These are phyloP conservation scores for Stenodera caucasica DNA, from an alignment of 2,888 invertebrate species.

Conservation along the genomic window DNA sequence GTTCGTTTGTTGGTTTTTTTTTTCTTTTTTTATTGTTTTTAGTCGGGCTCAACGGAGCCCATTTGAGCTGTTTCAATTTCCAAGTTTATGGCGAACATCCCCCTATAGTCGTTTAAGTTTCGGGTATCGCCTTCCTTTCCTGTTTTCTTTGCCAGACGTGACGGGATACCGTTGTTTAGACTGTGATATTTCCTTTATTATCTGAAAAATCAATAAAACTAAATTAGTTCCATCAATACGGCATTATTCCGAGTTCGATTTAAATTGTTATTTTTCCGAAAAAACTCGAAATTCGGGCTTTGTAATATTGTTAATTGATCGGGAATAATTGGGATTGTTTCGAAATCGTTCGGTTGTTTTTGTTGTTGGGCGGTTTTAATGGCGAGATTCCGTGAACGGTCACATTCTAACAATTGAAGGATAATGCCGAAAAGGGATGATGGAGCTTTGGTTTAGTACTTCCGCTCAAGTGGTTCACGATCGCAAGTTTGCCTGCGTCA, in stretches of 20 bases:
- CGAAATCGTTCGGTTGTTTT: no score
- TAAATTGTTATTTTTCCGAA: neutral
- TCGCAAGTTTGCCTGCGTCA: conserved; percentile 42
- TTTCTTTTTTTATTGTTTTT: conserved; percentile 40
- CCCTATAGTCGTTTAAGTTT: conserved; percentile 44
- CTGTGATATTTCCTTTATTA: conserved; percentile 33
- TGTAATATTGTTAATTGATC: no score
- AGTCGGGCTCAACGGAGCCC: conserved; percentile 40
- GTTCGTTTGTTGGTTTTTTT: conserved; percentile 22
- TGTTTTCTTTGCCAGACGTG: conserved; percentile 42
- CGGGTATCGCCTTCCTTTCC: conserved; percentile 44
- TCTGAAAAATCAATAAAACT: conserved; percentile 32
- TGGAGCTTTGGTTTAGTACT: conserved; percentile 44
- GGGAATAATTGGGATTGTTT: no score
- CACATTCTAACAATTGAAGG: conserved; percentile 41
- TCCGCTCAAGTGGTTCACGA: conserved; percentile 46
- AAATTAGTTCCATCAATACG: conserved; percentile 18
- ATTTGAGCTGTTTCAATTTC: conserved; percentile 47
- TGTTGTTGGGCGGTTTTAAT: neutral
- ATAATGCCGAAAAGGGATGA: conserved; percentile 43
- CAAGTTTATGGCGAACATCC: conserved; percentile 44
- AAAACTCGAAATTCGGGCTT: neutral
- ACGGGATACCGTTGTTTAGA: conserved; percentile 39
- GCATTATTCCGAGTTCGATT: neutral
- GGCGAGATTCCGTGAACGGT: conserved; percentile 14